Percentiles rank a stretch among this genome's conserved stretches.
Evolutionary conservation across 2,797 vertebrate genomes (phyloP).

Genomic region (Loriculus beryllinus): DNA sequence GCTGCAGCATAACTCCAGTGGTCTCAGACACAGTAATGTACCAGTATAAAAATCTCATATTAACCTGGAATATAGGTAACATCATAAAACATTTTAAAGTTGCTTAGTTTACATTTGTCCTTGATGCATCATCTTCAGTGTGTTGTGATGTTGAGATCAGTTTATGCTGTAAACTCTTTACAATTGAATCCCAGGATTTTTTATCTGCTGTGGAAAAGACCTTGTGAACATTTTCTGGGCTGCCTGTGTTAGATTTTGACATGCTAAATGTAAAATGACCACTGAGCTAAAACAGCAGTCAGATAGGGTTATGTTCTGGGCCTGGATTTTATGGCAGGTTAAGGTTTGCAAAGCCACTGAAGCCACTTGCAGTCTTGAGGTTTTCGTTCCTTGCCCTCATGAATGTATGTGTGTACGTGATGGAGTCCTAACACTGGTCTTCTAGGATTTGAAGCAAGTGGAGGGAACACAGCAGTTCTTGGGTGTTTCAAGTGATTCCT

Average conservation of each 20-base stretch:
- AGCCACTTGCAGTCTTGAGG: not conserved
- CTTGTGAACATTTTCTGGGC: not conserved
- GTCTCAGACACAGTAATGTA: not conserved
- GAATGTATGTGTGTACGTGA: not conserved
- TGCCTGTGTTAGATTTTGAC: not conserved
- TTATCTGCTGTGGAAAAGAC: not conserved
- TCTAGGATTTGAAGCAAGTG: not conserved
- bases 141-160: not conserved
- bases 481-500: not conserved
- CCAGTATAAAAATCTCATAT: constrained; percentile 21
- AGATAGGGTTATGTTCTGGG: fast-evolving
- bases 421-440: not conserved
- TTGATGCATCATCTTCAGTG: not conserved
- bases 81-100: not conserved
- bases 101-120: not conserved
- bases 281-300: not conserved
- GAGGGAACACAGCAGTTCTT: not conserved
- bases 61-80: constrained; percentile 21
- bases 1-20: not conserved
- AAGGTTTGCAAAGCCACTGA: not conserved
- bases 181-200: not conserved
- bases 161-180: not conserved
- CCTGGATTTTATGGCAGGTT: not conserved
- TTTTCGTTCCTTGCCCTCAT: not conserved
- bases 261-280: not conserved